Conservation (phyloP, 2,888 invertebrate species). For the Trileptium ribeirensis region DNA sequence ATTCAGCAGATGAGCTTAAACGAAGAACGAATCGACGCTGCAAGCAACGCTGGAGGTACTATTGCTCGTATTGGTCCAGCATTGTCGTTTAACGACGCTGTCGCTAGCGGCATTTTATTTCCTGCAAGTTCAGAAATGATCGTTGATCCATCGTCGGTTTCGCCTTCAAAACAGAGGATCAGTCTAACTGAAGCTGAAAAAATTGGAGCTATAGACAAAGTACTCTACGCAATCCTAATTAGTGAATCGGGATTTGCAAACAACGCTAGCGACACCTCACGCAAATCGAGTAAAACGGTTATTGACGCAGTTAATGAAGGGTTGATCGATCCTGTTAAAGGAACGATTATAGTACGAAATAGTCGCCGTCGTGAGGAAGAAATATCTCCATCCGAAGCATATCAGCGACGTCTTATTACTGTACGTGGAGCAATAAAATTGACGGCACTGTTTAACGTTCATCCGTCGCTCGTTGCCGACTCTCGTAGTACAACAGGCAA, state of each 20-base stretch:
- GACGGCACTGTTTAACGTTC: constrained; percentile 73
- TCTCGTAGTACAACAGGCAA: too few species aligned
- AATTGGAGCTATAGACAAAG: constrained; percentile 51
- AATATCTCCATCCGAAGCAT: constrained; percentile 67
- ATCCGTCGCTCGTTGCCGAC: constrained; percentile 47
- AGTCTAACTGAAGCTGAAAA: constrained; percentile 49
- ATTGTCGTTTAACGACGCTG: constrained; percentile 73
- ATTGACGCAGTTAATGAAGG: constrained; percentile 78
- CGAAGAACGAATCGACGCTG: too few species aligned
- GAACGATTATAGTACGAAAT: constrained; percentile 53
- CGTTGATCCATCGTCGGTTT: constrained; percentile 31
- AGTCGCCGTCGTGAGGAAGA: constrained; percentile 62
- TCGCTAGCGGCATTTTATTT: constrained; percentile 68
- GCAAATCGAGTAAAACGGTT: constrained; percentile 52
- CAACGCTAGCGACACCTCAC: constrained; percentile 66
- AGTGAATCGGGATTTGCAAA: constrained; percentile 69
- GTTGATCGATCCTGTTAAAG: constrained; percentile 77
- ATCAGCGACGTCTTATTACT: constrained; percentile 73
- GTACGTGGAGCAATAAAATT: constrained; percentile 77
- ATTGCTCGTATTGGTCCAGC: constrained; percentile 52
- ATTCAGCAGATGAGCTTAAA: too few species aligned
- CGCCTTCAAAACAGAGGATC: constrained; percentile 39
- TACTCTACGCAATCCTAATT: constrained; percentile 66
- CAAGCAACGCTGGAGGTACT: not conserved
- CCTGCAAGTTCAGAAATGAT: constrained; percentile 57